Percentiles rank a stretch among this genome's conserved stretches.
phyloP scores from a whole-genome alignment of 2,888 invertebrate species.

The Philaethria dido region DNA sequence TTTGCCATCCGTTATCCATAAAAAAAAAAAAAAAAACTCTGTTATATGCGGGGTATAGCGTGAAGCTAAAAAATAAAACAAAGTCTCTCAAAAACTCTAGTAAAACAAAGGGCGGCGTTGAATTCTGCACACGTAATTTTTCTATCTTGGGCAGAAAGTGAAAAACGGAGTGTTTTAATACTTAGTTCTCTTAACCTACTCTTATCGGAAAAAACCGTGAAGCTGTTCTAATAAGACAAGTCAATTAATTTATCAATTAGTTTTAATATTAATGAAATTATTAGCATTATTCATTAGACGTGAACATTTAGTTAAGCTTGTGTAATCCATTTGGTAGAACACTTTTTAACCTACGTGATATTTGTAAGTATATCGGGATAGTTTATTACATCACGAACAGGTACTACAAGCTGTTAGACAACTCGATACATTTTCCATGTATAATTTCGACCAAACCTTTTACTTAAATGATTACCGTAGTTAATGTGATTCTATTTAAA shows the following conservation, averaged over 20 bases:
- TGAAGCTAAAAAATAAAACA: no score
- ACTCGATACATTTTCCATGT: constrained; percentile 28
- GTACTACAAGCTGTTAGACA: constrained; percentile 24
- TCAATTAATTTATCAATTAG: constrained; percentile 31
- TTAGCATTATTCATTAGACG: constrained; percentile 38
- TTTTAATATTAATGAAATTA: constrained; percentile 35
- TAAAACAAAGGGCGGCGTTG: no score
- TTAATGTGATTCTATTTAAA: constrained; percentile 14
- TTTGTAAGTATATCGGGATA: constrained; percentile 23
- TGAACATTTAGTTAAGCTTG: constrained; percentile 26
- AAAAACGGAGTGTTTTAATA: no score
- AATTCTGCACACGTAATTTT: no score
- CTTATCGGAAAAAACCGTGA: no score
- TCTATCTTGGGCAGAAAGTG: no score
- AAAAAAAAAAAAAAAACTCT: no score
- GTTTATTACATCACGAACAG: constrained; percentile 29
- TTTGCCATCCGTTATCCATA: no score
- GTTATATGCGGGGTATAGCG: no score
- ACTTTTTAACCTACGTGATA: constrained; percentile 26
- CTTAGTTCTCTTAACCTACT: no score
- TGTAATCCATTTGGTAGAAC: constrained; percentile 26
- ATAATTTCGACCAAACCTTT: constrained; percentile 15
- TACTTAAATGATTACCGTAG: constrained; percentile 19
- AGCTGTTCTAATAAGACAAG: constrained; percentile 31
- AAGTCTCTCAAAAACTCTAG: no score